Base-by-base conservation (phyloP, 2,113 vertebrate genomes). In the Perognathus longimembris region DNA sequence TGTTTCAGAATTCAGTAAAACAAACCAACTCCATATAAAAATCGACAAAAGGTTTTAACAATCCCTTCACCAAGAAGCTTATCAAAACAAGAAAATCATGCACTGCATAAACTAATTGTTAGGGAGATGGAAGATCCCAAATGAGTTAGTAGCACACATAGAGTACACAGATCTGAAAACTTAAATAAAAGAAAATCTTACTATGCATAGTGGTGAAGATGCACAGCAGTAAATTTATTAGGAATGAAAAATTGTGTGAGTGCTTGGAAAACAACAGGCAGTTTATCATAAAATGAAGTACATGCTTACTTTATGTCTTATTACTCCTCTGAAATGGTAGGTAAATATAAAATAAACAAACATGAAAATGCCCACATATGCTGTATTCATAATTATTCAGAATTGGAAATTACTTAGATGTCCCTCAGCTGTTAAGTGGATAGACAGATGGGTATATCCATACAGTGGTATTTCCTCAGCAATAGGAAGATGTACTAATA, bases 351-450 rank as follows among this genome's bases (percentile, higher is more conserved):
- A 88, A 42, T 54, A 88, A 93, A 75, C 20, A 14, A 90, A 8
- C 6, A 1, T 73, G 69, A 20, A 74, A 38, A 73, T 87, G 30
- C 64, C 80, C 24, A 54, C 79, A 92, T 36, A 21, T 92, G 30
- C 34, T 85, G 90, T 95, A 70, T 67, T 66, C 8, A n/a, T 63
- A 82, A 83, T 67, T 85, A 32, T 59, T 21, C 36, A 50, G 85
- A 66, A n/a, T 32, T 73, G 84, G 64, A 91, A 83, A 50, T 22
- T 69, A 34, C 18, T 87, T 30, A 67, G 3, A 67, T 81, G 38
- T 63, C 24, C 34, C 78, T 88, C 8, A 70, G 1, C 26, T 79
- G 11, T 77, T 86, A 66, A 45, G 32, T 42, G 40, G 66, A 59
- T 75, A 61, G 93, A 75, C 76, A 76, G 87, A 57, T 59, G 57